These are phyloP conservation scores for Drosophila falleni DNA, from an alignment of 2,888 invertebrate species.

Conservation along the genomic window DNA sequence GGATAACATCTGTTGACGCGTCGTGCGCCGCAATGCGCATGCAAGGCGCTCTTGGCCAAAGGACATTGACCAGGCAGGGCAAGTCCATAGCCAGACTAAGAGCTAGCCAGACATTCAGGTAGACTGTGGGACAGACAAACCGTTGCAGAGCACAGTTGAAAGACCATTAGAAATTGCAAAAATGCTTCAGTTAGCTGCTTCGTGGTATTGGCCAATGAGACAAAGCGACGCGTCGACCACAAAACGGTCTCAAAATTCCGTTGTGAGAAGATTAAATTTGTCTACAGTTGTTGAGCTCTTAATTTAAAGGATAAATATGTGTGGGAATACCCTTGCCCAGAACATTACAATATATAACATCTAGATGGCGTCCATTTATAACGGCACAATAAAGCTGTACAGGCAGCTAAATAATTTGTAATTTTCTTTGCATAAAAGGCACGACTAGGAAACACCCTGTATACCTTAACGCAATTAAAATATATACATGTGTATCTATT, in stretches of 20 bases:
- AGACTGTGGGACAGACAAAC: constrained; percentile 37
- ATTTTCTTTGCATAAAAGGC: background rate
- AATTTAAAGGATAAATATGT: constrained; percentile 28
- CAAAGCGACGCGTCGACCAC: constrained; percentile 3
- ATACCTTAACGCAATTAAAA: background rate
- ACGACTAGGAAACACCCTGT: background rate
- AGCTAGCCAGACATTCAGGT: constrained; percentile 29
- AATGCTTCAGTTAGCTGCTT: constrained; percentile 39
- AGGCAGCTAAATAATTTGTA: background rate
- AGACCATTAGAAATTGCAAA: constrained; percentile 62
- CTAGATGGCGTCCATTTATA: constrained; percentile 8
- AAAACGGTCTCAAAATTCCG: constrained; percentile 26
- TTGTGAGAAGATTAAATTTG: constrained; percentile 21
- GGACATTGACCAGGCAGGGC: constrained; percentile 28
- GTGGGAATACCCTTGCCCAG: constrained; percentile 30
- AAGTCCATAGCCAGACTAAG: constrained; percentile 9
- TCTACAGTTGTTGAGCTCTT: constrained; percentile 31
- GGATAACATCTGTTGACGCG: constrained; percentile 81
- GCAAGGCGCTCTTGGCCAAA: constrained; percentile 73
- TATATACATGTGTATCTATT: background rate
- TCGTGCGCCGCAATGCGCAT: constrained; percentile 77
- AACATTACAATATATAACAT: constrained; percentile 11
- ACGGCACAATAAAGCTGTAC: constrained; percentile 13
- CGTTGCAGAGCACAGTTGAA: constrained; percentile 50
- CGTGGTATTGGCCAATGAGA: constrained; percentile 25